These are phyloP conservation scores for Triplophysa tibetana DNA, from an alignment of 2,113 vertebrate species.

Conservation along the genomic window DNA sequence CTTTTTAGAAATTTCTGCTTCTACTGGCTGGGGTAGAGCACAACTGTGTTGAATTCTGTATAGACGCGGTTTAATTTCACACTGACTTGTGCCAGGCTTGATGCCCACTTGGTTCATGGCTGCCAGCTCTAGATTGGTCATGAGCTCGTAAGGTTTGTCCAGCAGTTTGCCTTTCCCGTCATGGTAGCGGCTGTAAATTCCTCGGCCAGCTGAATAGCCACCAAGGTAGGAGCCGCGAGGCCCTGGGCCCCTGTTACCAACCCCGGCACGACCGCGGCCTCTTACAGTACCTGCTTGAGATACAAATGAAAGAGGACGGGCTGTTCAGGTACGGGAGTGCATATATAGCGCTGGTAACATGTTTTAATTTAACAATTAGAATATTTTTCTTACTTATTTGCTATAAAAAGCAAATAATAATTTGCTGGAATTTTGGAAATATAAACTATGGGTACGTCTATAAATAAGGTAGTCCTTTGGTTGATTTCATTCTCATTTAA, in stretches of 20 bases:
- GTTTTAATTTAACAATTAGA: background rate
- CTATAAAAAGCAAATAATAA: background rate
- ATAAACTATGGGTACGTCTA: background rate
- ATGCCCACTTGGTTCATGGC: conserved; percentile 91
- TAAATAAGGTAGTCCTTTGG: too few species aligned
- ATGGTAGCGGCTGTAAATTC: conserved; percentile 99
- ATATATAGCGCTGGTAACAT: background rate
- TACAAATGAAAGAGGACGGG: conserved; percentile 70
- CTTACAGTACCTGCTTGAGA: conserved; percentile 97
- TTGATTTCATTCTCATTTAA: background rate
- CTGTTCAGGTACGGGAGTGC: conserved; percentile 41
- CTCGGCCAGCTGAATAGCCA: conserved; percentile 96
- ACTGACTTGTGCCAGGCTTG: conserved; percentile 97
- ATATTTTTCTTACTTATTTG: background rate
- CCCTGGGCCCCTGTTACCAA: conserved; percentile 90
- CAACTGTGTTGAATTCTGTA: conserved; percentile 1
- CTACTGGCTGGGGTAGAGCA: conserved; percentile 34
- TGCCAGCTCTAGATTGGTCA: conserved; percentile 91
- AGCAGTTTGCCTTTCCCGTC: conserved; percentile 96
- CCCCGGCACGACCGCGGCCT: conserved; percentile 92
- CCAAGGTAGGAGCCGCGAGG: conserved; percentile 97
- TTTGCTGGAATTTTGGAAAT: background rate
- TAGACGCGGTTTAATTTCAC: conserved; percentile 57
- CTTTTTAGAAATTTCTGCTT: conserved; percentile 6
- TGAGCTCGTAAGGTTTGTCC: conserved; percentile 94